Conservation (phyloP, 2,888 invertebrate species). For the Trissoscelio sp. region DNA sequence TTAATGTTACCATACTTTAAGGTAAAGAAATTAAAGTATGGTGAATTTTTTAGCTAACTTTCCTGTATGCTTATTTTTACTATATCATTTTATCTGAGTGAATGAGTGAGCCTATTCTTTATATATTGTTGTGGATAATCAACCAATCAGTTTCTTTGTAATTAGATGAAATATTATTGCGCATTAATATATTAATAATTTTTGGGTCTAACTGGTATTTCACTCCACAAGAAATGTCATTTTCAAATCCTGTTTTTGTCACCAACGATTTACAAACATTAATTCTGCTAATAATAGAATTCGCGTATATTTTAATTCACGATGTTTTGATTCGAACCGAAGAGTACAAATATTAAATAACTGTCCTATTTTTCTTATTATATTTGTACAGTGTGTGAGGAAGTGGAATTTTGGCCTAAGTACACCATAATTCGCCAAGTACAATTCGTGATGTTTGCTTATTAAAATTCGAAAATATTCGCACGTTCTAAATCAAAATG, state of each 20-base stretch:
- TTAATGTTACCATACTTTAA: no score
- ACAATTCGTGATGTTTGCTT: constrained; percentile 20
- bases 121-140: constrained; percentile 1
- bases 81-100: no score
- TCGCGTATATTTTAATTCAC: constrained; percentile 13
- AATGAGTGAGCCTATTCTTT: background rate
- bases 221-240: no score
- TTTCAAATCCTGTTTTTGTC: no score
- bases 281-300: no score
- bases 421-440: background rate
- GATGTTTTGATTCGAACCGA: constrained; percentile 13
- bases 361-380: constrained; percentile 2
- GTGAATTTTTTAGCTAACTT: no score
- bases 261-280: no score
- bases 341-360: constrained; percentile 7
- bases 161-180: background rate
- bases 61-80: no score
- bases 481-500: constrained; percentile 15
- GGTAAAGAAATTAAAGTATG: no score
- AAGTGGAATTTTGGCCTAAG: constrained; percentile 10
- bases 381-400: constrained; percentile 2
- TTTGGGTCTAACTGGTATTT: no score
- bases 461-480: constrained; percentile 9
- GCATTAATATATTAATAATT: no score
- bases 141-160: constrained; percentile 3